A percentile compares a stretch with the other conserved stretches of the same genome.
These are phyloP conservation scores for Apogon hyalosoma DNA, from an alignment of 2,797 vertebrate species.

Conservation along the genomic window DNA sequence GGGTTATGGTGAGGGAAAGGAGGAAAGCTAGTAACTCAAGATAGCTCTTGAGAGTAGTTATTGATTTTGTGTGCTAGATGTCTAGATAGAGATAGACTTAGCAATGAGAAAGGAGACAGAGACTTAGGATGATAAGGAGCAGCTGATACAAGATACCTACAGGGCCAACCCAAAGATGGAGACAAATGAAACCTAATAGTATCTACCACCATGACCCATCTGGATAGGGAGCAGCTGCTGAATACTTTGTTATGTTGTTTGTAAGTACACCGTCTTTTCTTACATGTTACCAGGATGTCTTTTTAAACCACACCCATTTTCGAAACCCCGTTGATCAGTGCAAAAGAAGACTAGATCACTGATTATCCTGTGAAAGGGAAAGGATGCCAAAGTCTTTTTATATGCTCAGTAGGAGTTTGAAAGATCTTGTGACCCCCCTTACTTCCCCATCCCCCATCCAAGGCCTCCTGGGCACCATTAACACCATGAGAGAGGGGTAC, in stretches of 20 bases:
- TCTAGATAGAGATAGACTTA: constrained; percentile 9
- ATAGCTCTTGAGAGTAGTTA: constrained; percentile 43
- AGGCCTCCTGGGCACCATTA: constrained; percentile 80
- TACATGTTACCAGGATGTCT: constrained; percentile 53
- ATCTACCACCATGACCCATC: constrained; percentile 56
- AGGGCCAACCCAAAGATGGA: constrained; percentile 45
- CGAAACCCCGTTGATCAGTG: constrained; percentile 61
- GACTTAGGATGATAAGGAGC: constrained; percentile 44
- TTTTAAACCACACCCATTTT: constrained; percentile 63
- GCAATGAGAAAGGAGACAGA: constrained; percentile 7
- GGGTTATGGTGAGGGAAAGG: constrained; percentile 25
- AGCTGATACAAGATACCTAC: constrained; percentile 57
- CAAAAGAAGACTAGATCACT: constrained; percentile 60
- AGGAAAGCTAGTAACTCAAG: constrained; percentile 46
- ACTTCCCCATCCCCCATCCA: constrained; percentile 22
- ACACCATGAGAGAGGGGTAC: constrained; percentile 68
- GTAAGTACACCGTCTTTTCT: constrained; percentile 50
- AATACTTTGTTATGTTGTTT: constrained; percentile 57
- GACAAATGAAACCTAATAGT: constrained; percentile 70
- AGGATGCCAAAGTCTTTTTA: constrained; percentile 65
- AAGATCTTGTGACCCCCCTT: constrained; percentile 50
- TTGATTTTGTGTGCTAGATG: constrained; percentile 46
- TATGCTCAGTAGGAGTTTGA: constrained; percentile 64
- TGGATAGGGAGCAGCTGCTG: constrained; percentile 63
- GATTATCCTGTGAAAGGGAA: constrained; percentile 77